phyloP scores from a whole-genome alignment of 37 sponge, comb jelly and placozoan species.

The Axinella damicornis region DNA sequence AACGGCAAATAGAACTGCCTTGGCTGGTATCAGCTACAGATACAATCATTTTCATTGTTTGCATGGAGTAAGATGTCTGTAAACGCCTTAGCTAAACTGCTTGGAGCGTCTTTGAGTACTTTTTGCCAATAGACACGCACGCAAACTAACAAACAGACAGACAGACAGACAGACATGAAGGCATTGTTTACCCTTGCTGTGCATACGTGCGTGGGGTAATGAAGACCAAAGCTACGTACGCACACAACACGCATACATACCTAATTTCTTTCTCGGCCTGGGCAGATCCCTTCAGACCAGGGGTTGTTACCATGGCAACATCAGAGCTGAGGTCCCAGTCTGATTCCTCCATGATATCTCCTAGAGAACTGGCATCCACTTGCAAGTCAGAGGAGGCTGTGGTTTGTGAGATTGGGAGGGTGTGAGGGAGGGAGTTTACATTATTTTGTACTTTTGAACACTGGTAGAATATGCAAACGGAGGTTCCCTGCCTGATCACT shows the following conservation, averaged over 20 bases:
- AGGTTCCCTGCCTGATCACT: too few relatives aligned
- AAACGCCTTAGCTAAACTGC: too few relatives aligned
- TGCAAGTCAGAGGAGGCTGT: conserved; percentile 46
- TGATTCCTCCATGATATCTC: conserved; percentile 52
- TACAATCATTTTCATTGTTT: too few relatives aligned
- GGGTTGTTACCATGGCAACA: conserved; percentile 36
- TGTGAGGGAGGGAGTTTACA: neutral
- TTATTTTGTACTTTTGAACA: too few relatives aligned
- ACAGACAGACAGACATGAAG: too few relatives aligned
- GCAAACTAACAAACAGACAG: neutral
- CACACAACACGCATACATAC: conserved; percentile 25
- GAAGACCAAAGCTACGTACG: neutral
- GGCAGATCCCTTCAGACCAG: conserved; percentile 17
- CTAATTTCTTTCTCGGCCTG: conserved; percentile 78
- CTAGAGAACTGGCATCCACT: conserved; percentile 46
- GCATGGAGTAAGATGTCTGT: neutral
- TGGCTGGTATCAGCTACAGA: too few relatives aligned
- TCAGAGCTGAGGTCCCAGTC: conserved; percentile 63
- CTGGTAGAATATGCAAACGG: neutral
- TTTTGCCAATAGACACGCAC: too few relatives aligned
- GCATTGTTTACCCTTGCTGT: neutral
- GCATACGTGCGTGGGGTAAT: too few relatives aligned
- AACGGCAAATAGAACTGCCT: too few relatives aligned
- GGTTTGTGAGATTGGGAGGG: neutral
- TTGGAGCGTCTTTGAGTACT: too few relatives aligned